Conservation (phyloP, 2,888 invertebrate genomes). For the Nineta flava region DNA sequence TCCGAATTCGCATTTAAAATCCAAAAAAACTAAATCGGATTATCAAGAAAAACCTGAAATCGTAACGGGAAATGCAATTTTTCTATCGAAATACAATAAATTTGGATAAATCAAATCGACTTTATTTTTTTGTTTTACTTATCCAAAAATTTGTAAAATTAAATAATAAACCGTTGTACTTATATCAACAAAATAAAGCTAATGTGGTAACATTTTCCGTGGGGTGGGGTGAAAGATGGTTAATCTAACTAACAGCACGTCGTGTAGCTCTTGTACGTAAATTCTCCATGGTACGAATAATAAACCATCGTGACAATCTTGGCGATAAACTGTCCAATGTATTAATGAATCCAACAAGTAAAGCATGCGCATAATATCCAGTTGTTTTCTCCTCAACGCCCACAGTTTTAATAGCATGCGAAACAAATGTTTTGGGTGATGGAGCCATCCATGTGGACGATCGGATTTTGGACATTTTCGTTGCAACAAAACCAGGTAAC, state of each 20-base stretch:
- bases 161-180: too few species aligned
- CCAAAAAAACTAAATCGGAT: too few species aligned
- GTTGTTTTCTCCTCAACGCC: slow-evolving; percentile 54
- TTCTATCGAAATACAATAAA: too few species aligned
- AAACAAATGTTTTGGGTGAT: slow-evolving; percentile 52
- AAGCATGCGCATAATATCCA: slow-evolving; percentile 57
- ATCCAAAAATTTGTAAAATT: too few species aligned
- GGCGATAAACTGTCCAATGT: slow-evolving; percentile 34
- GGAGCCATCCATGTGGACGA: slow-evolving; percentile 59
- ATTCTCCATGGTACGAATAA: slow-evolving; percentile 47
- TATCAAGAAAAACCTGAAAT: too few species aligned
- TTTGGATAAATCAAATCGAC: too few species aligned
- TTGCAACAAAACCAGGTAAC: slow-evolving; percentile 76
- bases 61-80: too few species aligned
- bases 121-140: too few species aligned
- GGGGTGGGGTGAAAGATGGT: neutral
- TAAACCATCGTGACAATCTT: slow-evolving; percentile 40
- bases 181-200: too few species aligned
- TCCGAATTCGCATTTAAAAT: too few species aligned
- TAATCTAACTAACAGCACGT: neutral
- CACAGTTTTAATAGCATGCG: slow-evolving; percentile 50
- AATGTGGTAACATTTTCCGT: too few species aligned
- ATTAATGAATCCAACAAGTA: slow-evolving; percentile 36
- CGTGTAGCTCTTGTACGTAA: slow-evolving; percentile 38
- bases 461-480: slow-evolving; percentile 79